Percentiles rank a stretch among this genome's conserved stretches.
Evolutionary conservation across 2,113 vertebrate genomes (phyloP).

Genomic region (Hystrix brachyura): DNA sequence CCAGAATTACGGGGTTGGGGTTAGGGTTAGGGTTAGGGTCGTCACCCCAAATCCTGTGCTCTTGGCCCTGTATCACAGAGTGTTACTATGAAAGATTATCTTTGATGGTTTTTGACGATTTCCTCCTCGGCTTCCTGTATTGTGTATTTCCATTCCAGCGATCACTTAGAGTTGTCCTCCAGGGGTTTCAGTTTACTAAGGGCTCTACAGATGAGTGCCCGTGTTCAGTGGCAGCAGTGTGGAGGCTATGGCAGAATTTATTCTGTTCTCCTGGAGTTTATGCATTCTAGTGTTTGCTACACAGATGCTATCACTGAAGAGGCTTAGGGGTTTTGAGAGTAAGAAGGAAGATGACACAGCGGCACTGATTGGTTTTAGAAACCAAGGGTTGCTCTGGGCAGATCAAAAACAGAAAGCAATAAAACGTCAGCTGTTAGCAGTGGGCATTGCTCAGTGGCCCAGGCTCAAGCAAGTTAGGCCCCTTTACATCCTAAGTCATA

Average conservation of each 20-base stretch:
- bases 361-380: background rate
- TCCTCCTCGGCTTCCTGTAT: background rate
- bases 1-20: too few species aligned
- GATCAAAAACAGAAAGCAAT: background rate
- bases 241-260: background rate
- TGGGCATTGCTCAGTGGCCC: background rate
- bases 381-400: background rate
- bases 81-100: background rate
- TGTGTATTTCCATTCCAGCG: constrained; percentile 27
- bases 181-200: background rate
- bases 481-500: background rate
- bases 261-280: background rate
- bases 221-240: background rate
- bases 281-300: background rate
- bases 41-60: background rate
- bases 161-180: background rate
- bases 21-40: background rate
- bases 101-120: background rate
- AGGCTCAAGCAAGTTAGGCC: background rate
- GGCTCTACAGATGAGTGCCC: background rate
- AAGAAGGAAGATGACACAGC: background rate
- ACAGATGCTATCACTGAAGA: background rate
- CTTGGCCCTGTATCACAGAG: background rate
- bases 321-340: background rate
- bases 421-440: background rate